Base-by-base conservation (phyloP, 2,797 vertebrate genomes). In the Lutra lutra region DNA sequence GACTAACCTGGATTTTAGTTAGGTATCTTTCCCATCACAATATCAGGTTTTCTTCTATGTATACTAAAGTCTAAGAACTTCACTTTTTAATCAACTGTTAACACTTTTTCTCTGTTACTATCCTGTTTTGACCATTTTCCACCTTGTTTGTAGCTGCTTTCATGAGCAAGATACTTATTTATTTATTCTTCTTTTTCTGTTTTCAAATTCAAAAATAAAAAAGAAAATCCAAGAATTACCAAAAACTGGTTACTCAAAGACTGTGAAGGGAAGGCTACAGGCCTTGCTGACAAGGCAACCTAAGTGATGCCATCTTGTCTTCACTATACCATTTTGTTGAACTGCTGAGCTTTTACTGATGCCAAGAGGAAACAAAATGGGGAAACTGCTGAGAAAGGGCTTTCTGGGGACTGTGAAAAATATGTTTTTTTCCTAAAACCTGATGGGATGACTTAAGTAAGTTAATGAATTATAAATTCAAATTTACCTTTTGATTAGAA, bases 111-210 rank as follows among this genome's bases (percentile, higher is more conserved):
- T 56, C 10, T 68, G 9, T 54, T 72, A 13, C 0, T 23, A 18
- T 20, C 12, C 5, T 27, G 75, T 40, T 86, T 40, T 46, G 56
- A 21, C 5, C 32, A 14, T 43, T 10, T 87, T n/a, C 35, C 14
- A 5, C 7, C 25, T 3, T 43, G 5, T 8, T 23, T 9, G 0
- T 17, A 2, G 2, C 27, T 75, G 3, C 14, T 85, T 89, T 25
- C n/a, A 64, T 3, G 17, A 91, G 6, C 4, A 87, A 73, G 13
- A 23, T 38, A 38, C 38, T 38, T 14, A 56, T 1, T 2, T 10
- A 27, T 38, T 87, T 72, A 0, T 1, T 54, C 21, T 72, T 79
- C 5, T 79, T 54, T 94, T 51, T 82, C 12, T 11, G n/a, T 54
- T 68, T 89, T 80, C 77, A 84, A 35, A 72, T 66, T 58, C 18